Evolutionary conservation across 2,113 vertebrate genomes (phyloP), one percentile per base, ranked within the genome.

Genomic region (Oryzias celebensis): DNA sequence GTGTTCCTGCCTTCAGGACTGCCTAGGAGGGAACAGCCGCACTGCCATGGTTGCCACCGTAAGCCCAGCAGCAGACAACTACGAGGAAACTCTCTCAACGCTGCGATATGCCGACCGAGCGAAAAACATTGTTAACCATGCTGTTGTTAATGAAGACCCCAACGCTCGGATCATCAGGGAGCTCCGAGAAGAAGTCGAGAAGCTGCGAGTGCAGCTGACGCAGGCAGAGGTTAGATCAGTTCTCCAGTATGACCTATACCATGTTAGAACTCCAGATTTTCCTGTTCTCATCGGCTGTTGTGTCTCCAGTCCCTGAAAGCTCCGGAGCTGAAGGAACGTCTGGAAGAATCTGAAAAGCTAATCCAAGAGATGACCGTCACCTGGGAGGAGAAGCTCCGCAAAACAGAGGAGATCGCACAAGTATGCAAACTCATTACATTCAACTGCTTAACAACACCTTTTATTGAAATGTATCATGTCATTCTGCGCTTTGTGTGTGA

Each of bases 321-420:
- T 41, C 88, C 87, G 1, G 87, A 90, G 52, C 70, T 90, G 55
- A 90, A 90, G 59, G 82, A 90, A 0, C 79, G 93, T 1, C 81
- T 96, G 68, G 94, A 98, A 72, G 97, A 99, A 65, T 98, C 97
- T 0, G 97, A 99, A 62, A 98, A 97, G 83, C 89, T 99, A 65
- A 98, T 99, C 63, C 95, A 96, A 65, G 96, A 99, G 83, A 96
- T 99, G 94, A 97, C 95, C 0, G 92, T 96, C 77, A 99, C 94
- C 15, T 99, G 97, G 97, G 96, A 98, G 81, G 94, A 99, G 73
- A 99, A 98, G 66, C 83, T 99, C 24, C 89, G 95, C 28, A 99
- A 96, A 85, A 98, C 97, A 0, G 97, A 98, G 72, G 93, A 96
- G 63, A 90, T 98, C 15, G 93, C 96, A 65, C 83, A 90, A 83